Evolutionary conservation across 2,888 invertebrate species (phyloP), one percentile per base, ranked within the genome.

Genomic region (Acrobasis repandana): DNA sequence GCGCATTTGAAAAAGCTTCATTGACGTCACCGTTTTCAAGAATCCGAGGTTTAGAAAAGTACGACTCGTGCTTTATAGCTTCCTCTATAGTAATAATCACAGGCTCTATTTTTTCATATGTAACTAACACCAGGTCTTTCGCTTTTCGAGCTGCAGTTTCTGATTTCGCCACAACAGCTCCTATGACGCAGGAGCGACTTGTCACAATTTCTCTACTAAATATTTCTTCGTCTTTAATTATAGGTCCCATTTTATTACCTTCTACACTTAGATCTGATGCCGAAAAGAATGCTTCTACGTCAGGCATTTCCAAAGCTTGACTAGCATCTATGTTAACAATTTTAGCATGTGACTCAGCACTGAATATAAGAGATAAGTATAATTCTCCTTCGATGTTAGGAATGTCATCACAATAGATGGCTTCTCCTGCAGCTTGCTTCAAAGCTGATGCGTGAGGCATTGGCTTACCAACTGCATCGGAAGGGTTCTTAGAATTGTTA

Each of bases 391-490:
- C 93, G 64, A 93, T 88, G 60, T 86, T 88, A 0, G 97, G 97
- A 66, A 97, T 94, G 80, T 99, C 99, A 79, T 98, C 98, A 70
- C 96, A 95, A 79, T 98, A 99, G 28, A 96, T 87, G 0, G 98
- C 98, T 90, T 98, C 98, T 1, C 98, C 97, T 0, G 97, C 95
- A 1, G 96, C 96, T 89, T 99, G 98, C 79, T 98, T 97, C 47
- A 94, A 91, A 0, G 97, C 98, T 10, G 98, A 96, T 2, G 93
- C 87, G 79, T 98, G 98, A 0, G 95, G 92, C 61, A 97, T 88
- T 0, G 98, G 96, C 61, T 95, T 93, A 0, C 98, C 97, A 46
- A 98, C 93, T 11, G 95, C 91, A 86, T 98, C 96, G 38, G 81
- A 85, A 34, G 86, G 68, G 67, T 94, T 94, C 69, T 90, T 90